Percentiles rank a stretch among this genome's conserved stretches.
These are phyloP conservation scores for Scleropages formosus DNA, from an alignment of 2,797 vertebrate genomes.

Conservation along the genomic window DNA sequence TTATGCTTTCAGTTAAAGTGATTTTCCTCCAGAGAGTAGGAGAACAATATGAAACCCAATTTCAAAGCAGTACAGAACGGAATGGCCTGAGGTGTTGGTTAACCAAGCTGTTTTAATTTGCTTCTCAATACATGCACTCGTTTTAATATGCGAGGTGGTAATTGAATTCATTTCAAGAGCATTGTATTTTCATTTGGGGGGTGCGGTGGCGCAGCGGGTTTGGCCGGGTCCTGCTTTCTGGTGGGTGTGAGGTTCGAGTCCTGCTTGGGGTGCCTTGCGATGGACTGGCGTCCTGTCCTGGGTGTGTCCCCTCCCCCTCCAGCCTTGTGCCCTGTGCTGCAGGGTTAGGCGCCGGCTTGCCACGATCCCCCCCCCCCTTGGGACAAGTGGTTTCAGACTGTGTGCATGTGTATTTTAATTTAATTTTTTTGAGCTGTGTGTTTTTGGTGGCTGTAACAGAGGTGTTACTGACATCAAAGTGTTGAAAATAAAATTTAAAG, in stretches of 20 bases:
- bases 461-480: background rate
- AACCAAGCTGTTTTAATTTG: constrained; percentile 67
- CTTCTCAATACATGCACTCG: constrained; percentile 66
- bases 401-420: too few species aligned
- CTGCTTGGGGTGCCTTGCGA: too few species aligned
- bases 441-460: constrained; percentile 27
- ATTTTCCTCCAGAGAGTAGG: constrained; percentile 57
- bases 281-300: too few species aligned
- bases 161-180: constrained; percentile 68
- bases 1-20: constrained; percentile 63
- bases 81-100: constrained; percentile 61
- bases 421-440: constrained; percentile 41
- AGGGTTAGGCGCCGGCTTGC: too few species aligned
- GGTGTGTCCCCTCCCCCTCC: too few species aligned
- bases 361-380: too few species aligned
- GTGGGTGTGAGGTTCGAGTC: too few species aligned
- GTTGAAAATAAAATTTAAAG: background rate
- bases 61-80: constrained; percentile 60
- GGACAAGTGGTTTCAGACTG: too few species aligned
- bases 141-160: constrained; percentile 69
- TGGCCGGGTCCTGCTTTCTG: too few species aligned
- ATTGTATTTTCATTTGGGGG: constrained; percentile 63
- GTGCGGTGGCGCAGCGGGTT: too few species aligned
- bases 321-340: too few species aligned
- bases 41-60: constrained; percentile 63